phyloP scores from a whole-genome alignment of 2,888 invertebrate species.

The Pemphredon lugubris region DNA sequence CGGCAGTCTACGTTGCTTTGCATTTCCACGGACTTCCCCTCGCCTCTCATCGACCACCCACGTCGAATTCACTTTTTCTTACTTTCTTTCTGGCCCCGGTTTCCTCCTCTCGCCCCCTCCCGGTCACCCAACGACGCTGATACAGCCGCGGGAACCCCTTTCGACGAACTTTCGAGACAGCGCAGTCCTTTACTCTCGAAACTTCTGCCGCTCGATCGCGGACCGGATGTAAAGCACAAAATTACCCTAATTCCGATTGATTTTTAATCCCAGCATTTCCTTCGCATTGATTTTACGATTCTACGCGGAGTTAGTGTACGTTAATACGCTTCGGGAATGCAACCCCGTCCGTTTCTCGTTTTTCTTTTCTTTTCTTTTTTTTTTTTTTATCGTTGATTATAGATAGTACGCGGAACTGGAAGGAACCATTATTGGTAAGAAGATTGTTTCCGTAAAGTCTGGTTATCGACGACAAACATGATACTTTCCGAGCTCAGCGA shows the following conservation, averaged over 20 bases:
- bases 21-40: slow-evolving; percentile 18
- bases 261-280: neutral
- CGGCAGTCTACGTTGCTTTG: too few relatives aligned
- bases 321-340: too few relatives aligned
- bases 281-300: neutral
- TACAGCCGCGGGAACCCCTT: slow-evolving; percentile 26
- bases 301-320: too few relatives aligned
- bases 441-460: too few relatives aligned
- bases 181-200: slow-evolving; percentile 20
- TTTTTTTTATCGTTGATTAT: too few relatives aligned
- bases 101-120: neutral
- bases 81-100: slow-evolving; percentile 3
- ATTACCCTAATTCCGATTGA: slow-evolving; percentile 15
- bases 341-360: too few relatives aligned
- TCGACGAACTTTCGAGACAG: slow-evolving; percentile 43
- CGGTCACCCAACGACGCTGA: slow-evolving; percentile 11
- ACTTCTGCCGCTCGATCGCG: slow-evolving; percentile 14
- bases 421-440: too few relatives aligned
- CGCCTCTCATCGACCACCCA: neutral
- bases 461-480: neutral
- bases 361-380: too few relatives aligned
- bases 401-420: too few relatives aligned
- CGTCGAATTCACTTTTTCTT: neutral
- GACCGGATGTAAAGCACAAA: slow-evolving; percentile 2
- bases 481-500: neutral